These are phyloP conservation scores for Thomomys bottae DNA, from an alignment of 2,113 vertebrate species.

Conservation along the genomic window DNA sequence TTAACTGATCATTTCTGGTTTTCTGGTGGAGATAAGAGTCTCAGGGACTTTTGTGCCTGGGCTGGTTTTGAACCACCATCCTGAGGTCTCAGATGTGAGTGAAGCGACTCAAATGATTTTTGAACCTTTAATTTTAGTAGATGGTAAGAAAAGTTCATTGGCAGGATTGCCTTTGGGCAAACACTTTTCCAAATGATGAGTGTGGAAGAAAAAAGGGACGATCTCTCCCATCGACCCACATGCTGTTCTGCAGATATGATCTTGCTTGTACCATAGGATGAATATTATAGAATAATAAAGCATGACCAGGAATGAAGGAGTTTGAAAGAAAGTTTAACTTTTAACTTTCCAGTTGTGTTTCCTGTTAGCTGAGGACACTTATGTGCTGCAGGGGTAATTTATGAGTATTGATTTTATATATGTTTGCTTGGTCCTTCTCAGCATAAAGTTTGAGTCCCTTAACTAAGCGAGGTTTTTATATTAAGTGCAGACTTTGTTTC, in stretches of 20 bases:
- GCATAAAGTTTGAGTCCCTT: neutral
- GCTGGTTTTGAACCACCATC: no score
- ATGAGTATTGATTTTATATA: conserved; percentile 6
- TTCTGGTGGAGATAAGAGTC: no score
- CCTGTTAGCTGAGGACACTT: neutral
- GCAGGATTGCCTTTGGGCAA: neutral
- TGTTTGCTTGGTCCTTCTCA: conserved; percentile 28
- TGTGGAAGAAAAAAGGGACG: neutral
- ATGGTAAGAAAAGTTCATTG: neutral
- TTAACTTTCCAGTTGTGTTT: neutral
- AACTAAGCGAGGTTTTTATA: neutral
- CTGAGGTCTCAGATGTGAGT: no score
- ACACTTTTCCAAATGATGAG: neutral
- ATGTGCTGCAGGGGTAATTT: neutral
- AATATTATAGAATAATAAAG: neutral
- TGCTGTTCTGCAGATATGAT: neutral
- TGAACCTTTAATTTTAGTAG: conserved; percentile 2
- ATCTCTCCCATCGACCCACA: neutral
- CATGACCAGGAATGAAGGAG: neutral
- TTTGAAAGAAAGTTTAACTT: neutral
- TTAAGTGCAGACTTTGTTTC: conserved; percentile 25
- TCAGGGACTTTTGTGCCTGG: no score
- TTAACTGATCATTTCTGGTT: conserved; percentile 4
- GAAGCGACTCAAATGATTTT: neutral
- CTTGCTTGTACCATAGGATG: neutral